Evolutionary conservation across 2,888 invertebrate species (phyloP), one percentile per base, ranked within the genome.

Genomic region (Diploptera punctata): DNA sequence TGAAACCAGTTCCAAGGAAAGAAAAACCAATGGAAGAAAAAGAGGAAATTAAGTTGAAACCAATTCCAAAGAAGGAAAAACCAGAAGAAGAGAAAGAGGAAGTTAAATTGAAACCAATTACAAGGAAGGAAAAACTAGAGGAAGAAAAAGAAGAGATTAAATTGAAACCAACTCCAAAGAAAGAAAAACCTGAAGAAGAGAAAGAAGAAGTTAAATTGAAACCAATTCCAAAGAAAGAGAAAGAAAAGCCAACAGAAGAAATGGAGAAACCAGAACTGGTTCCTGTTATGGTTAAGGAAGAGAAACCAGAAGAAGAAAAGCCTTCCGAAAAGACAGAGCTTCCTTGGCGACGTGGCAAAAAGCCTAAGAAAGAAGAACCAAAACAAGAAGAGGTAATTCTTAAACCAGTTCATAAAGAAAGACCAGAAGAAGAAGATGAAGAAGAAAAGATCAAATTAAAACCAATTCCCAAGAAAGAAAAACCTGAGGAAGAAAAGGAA

Each of bases 381-480:
- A 70, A 74, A 49, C 43, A 71, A 0, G 79, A 81, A 29, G 70
- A 72, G 61, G 49, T 71, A 3, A 68, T 61, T 13, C 31, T 70
- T 13, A 74, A 74, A 62, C 74, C 76, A 29, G 54, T 54, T n/a
- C 44, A 61, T 54, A 71, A 31, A 24, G 18, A 52, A 16, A 73
- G n/a, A n/a, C n/a, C 73, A 21, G 57, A 71, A 31, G 67, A 67
- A 19, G 71, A 76, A 9, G 78, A 79, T 76, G 78, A 78, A n/a
- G 21, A 24, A 3, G 71, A 69, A 13, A 83, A 85, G 76, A 81
- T 84, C 0, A 77, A 78, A n/a, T 80, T 88, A 0, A 87, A 88
- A 73, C 87, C 87, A 1, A 77, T 84, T 29, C 60, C 79, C 79
- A 13, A 80, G 79, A 76, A 81, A 77, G 81, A 77, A 74, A 82